These are phyloP conservation scores for Diaperis boleti DNA, from an alignment of 2,888 invertebrate species.

Conservation along the genomic window DNA sequence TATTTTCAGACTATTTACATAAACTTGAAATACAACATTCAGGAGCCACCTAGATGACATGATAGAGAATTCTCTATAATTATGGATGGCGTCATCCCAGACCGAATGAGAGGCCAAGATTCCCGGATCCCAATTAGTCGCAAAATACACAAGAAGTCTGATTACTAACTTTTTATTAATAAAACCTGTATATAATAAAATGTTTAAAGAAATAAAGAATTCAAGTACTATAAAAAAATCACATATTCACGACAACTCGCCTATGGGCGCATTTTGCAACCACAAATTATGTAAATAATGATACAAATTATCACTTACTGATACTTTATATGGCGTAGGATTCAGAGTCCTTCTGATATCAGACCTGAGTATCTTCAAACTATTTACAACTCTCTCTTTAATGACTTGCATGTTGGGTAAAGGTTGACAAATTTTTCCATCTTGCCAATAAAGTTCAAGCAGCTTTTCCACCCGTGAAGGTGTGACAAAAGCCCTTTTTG, in stretches of 20 bases:
- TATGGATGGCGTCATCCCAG: too few relatives aligned
- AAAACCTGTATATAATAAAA: not conserved
- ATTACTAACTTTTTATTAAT: too few relatives aligned
- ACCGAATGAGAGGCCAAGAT: too few relatives aligned
- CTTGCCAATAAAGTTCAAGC: slow-evolving; percentile 86
- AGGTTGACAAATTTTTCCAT: slow-evolving; percentile 78
- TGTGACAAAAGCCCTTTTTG: slow-evolving; percentile 93
- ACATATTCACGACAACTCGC: slow-evolving; percentile 81
- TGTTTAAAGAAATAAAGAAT: not conserved
- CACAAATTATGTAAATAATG: slow-evolving; percentile 95
- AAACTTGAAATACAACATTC: too few relatives aligned
- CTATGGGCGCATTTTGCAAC: slow-evolving; percentile 97
- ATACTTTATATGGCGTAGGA: slow-evolving; percentile 98
- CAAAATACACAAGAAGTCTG: too few relatives aligned
- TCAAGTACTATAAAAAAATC: not conserved
- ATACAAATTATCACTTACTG: slow-evolving; percentile 94
- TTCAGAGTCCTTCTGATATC: slow-evolving; percentile 96
- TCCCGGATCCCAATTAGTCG: too few relatives aligned
- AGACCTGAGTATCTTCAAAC: slow-evolving; percentile 83
- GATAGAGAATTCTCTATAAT: too few relatives aligned
- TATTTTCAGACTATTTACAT: too few relatives aligned
- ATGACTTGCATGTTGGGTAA: slow-evolving; percentile 82
- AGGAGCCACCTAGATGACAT: too few relatives aligned
- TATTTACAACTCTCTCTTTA: slow-evolving; percentile 82
- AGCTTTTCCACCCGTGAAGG: slow-evolving; percentile 89